These are phyloP conservation scores for Amiota mariae DNA, from an alignment of 2,888 invertebrate species.

Conservation along the genomic window DNA sequence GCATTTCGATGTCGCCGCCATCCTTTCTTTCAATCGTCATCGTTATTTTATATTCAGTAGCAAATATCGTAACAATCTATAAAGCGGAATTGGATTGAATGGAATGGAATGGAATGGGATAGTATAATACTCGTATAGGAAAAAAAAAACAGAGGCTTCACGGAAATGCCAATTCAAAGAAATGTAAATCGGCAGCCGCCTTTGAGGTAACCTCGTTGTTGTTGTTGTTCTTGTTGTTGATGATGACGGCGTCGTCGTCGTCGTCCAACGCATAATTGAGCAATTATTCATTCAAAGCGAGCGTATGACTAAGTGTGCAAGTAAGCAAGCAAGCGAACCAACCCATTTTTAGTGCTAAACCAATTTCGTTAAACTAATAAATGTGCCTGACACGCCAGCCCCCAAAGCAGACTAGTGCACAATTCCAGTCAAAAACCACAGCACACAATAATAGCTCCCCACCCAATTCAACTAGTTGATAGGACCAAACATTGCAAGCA, in stretches of 20 bases:
- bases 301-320: slow-evolving; percentile 64
- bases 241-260: neutral
- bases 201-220: neutral
- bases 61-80: no score
- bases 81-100: no score
- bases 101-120: no score
- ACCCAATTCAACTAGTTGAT: slow-evolving; percentile 32
- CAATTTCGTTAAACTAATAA: slow-evolving; percentile 44
- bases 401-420: slow-evolving; percentile 1
- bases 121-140: no score
- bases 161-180: slow-evolving; percentile 29
- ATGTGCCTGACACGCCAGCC: slow-evolving; percentile 27
- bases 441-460: neutral
- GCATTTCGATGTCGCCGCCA: slow-evolving; percentile 14
- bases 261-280: slow-evolving; percentile 67
- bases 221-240: neutral
- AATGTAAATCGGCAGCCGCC: slow-evolving; percentile 12
- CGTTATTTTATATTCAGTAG: no score
- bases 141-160: slow-evolving; percentile 7
- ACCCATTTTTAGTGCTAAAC: slow-evolving; percentile 27
- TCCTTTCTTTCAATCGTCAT: neutral
- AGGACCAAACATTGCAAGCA: slow-evolving; percentile 32
- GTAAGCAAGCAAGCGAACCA: slow-evolving; percentile 1
- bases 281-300: slow-evolving; percentile 72
- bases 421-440: no score